Evolutionary conservation across 2,797 vertebrate species (phyloP), one percentile per base, ranked within the genome.

Genomic region (Nyctalus aviator): DNA sequence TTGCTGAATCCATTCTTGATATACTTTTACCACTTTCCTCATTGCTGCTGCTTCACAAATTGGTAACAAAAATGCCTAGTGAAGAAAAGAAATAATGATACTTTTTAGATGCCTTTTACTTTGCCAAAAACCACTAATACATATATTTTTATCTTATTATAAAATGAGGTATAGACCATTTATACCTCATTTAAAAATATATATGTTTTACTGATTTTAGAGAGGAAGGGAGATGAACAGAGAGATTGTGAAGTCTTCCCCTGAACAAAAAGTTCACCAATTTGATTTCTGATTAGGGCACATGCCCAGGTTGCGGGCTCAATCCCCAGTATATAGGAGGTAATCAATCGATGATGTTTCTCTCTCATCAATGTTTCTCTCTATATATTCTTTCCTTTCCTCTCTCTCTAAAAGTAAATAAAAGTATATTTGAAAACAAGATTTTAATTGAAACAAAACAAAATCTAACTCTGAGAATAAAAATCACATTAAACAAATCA

Each of bases 1-100:
- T 97, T 99, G 99, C 79, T 99, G 98, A 96, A 99, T 99, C 99
- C 99, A 99, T 97, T 99, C 99, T 97, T 99, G 99, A 97, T 99
- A 99, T 30, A 99, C 99, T 95, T 99, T 99, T 55, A 99, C 99
- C 90, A 99, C 99, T 98, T 99, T 99, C 59, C 99, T 99, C 99
- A 99, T 99, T 27, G 99, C 99, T 84, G 99, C 99, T 85, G 99
- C 99, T 98, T 99, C 99, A 90, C 99, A 99, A 98, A 99, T 99
- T 0, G 99, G 99, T 96, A 99, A 98, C 88, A 99, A 98, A 98
- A 99, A 99, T 3, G 99, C 99, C 99, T 99, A 88, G 1, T n/a
- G 66, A 48, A 89, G 79, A 27, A 20, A 77, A 96, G 8, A 59
- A 21, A 90, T 35, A 53, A 91, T 73, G 6, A 53, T 32, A 85